Conservation (phyloP, 2,113 vertebrate genomes). For the Bolborhynchus lineola region DNA sequence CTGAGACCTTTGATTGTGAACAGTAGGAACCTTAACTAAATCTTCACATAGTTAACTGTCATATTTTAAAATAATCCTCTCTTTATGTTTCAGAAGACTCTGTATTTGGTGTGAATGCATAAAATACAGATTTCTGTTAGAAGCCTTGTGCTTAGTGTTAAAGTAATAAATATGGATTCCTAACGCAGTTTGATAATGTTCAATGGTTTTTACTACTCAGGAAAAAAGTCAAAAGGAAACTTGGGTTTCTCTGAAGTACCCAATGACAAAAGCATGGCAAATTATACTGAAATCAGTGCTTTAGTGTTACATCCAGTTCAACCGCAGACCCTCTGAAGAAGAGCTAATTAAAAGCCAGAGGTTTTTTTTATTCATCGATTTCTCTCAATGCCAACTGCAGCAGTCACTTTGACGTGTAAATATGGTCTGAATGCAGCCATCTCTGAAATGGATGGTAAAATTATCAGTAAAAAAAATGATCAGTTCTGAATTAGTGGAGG, state of each 20-base stretch:
- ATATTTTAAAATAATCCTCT: constrained; percentile 43
- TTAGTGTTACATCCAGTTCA: background rate
- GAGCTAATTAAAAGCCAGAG: constrained; percentile 34
- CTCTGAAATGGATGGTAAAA: constrained; percentile 8
- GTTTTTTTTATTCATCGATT: constrained; percentile 12
- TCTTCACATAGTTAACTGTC: constrained; percentile 17
- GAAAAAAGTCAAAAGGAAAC: background rate
- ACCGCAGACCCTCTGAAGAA: background rate
- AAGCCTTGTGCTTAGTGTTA: background rate
- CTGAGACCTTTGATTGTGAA: constrained; percentile 62
- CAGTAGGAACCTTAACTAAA: constrained; percentile 50
- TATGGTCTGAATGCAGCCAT: background rate
- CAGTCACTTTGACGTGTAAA: constrained; percentile 37
- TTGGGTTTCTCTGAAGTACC: background rate
- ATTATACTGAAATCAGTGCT: background rate
- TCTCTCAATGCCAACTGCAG: background rate
- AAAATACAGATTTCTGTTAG: background rate
- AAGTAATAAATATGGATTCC: background rate
- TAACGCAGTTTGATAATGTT: background rate
- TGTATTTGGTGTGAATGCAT: constrained; percentile 22
- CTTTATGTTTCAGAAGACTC: constrained; percentile 26
- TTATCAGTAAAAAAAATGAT: background rate
- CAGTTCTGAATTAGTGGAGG: constrained; percentile 10
- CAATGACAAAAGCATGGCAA: background rate
- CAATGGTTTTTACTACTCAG: background rate